These are phyloP conservation scores for pig (Sus scrofa) DNA, from an alignment of 2,113 vertebrate genomes.

Conservation along the genomic window DNA sequence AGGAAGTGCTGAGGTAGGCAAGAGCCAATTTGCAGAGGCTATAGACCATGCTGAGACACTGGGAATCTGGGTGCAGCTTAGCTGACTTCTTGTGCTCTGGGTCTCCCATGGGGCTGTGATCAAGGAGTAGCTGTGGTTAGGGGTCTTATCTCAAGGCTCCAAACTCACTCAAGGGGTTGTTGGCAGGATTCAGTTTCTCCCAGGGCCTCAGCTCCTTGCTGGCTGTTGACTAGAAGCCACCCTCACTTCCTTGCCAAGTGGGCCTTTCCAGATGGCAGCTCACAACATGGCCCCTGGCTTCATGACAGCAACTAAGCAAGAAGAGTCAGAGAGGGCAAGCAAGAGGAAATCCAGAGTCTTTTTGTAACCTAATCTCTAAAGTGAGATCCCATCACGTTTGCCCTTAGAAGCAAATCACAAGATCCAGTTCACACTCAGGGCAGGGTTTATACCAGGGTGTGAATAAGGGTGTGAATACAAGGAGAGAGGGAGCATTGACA, in stretches of 20 bases:
- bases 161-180: background rate
- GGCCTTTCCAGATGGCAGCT: background rate
- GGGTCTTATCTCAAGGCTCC: background rate
- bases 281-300: background rate
- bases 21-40: background rate
- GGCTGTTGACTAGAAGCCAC: background rate
- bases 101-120: background rate
- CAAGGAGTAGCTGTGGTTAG: background rate
- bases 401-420: background rate
- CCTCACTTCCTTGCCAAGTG: background rate
- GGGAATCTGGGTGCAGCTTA: background rate
- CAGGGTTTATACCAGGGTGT: background rate
- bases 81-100: background rate
- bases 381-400: background rate
- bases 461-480: background rate
- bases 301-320: background rate
- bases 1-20: background rate
- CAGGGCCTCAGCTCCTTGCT: background rate
- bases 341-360: background rate
- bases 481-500: background rate
- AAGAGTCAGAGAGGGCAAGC: background rate
- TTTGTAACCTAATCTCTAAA: background rate
- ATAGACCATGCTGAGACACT: background rate
- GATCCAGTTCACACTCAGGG: background rate
- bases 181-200: background rate